phyloP scores from a whole-genome alignment of 2,797 vertebrate species.

The Parauchenoglanis ngamensis region DNA sequence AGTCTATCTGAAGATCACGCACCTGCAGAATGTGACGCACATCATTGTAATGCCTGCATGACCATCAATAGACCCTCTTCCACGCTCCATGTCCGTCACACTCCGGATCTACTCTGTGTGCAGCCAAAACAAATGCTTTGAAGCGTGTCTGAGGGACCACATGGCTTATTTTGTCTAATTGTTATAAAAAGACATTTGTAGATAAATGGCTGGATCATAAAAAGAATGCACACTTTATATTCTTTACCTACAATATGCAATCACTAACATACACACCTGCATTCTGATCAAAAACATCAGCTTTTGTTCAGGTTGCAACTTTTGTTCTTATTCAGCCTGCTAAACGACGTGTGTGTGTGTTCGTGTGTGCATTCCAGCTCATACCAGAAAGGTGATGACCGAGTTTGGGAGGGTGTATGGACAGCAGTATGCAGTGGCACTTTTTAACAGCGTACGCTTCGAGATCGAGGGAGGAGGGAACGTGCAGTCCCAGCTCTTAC shows the following conservation, averaged over 20 bases:
- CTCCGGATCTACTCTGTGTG: background rate
- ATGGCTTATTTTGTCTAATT: background rate
- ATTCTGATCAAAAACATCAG: background rate
- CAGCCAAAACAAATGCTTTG: background rate
- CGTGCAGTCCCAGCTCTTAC: constrained; percentile 87
- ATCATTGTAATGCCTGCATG: background rate
- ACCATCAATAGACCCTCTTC: background rate
- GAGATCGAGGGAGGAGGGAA: constrained; percentile 88
- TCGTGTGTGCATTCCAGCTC: constrained; percentile 70
- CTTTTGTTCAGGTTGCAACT: background rate
- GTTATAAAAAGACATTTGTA: background rate
- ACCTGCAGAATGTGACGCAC: background rate
- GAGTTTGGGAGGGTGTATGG: constrained; percentile 82
- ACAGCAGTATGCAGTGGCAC: constrained; percentile 89
- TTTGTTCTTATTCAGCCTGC: constrained; percentile 67
- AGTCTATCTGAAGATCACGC: background rate
- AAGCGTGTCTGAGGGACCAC: background rate
- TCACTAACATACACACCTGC: background rate
- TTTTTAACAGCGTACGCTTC: constrained; percentile 91
- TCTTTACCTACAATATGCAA: background rate
- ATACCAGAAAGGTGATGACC: constrained; percentile 78
- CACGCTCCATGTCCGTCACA: background rate
- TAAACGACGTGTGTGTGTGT: background rate
- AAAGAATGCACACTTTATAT: background rate
- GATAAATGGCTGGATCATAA: background rate